phyloP scores from a whole-genome alignment of 2,797 vertebrate species.

The Myotis planiceps region DNA sequence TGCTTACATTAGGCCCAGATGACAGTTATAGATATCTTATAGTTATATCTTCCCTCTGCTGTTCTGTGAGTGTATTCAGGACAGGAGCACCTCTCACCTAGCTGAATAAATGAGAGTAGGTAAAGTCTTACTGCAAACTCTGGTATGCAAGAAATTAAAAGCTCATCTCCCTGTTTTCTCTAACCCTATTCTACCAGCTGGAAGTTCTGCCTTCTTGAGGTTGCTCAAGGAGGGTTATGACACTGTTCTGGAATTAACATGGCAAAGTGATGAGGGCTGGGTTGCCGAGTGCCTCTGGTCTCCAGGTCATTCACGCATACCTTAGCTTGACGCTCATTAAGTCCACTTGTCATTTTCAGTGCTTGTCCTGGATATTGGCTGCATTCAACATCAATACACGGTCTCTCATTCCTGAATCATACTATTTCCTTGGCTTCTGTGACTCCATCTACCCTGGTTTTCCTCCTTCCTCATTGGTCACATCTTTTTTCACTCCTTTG shows the following conservation, averaged over 20 bases:
- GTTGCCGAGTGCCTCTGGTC: not conserved
- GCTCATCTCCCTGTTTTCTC: not conserved
- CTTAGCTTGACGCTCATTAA: not conserved
- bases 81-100: not conserved
- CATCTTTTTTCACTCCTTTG: not conserved
- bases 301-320: not conserved
- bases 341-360: not conserved
- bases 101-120: not conserved
- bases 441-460: not conserved
- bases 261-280: not conserved
- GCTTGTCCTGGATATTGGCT: not conserved
- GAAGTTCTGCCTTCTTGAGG: not conserved
- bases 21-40: not conserved
- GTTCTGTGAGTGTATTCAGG: not conserved
- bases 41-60: not conserved
- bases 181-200: not conserved
- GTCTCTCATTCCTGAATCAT: not conserved
- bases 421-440: not conserved
- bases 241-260: not conserved
- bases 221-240: not conserved
- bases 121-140: not conserved
- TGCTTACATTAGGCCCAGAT: not conserved
- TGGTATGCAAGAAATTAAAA: not conserved
- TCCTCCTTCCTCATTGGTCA: not conserved
- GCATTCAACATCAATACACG: not conserved